Base-by-base conservation (phyloP, 1,140 invertebrate genomes). In the Telenomus remus region DNA sequence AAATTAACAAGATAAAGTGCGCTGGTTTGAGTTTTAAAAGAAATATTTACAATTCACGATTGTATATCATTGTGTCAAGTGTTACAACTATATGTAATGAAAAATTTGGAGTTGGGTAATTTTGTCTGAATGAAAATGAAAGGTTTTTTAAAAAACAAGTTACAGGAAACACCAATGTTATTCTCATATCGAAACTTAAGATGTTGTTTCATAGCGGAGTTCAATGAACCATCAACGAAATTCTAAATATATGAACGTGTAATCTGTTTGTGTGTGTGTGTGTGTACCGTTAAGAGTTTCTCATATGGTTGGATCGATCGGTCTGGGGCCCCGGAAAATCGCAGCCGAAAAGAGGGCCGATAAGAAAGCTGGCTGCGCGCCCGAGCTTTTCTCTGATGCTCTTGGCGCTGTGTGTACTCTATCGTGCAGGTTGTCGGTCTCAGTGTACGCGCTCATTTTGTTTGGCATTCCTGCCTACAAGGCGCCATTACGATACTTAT, bases 361-460 rank as follows among this genome's bases (percentile, higher is more conserved):
- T 82, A 82, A 82, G 75, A 78, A 80, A 60, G 81, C 74, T 81
- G 16, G 19, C 19, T 27, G 19, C 19, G 19, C 51, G 43, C 55
- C 27, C 19, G 69, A 65, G 63, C 61, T 74, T 74, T 66, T 51
- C 63, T 61, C 56, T 13, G 12, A 35, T 48, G 63, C 54, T 11
- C 35, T 35, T 42, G 33, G 15, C 49, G 56, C 66, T 34, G 16
- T 34, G 35, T 16, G 19, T 37, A 12, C 33, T 42, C 19, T 27
- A 27, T 27, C 19, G 19, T 27, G 19, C 19, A 27, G 19, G 19
- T 27, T 27, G 19, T 27, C 19, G 19, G 19, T 27, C 19, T 27
- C 19, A 1, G n/a, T 6, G 19, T 27, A 35, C 43, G n/a, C 49
- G 57, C 6, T 39, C 56, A 35, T 60, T 65, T 65, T 60, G 61